phyloP scores from a whole-genome alignment of 2,888 invertebrate genomes.

The Tenthredo livida region DNA sequence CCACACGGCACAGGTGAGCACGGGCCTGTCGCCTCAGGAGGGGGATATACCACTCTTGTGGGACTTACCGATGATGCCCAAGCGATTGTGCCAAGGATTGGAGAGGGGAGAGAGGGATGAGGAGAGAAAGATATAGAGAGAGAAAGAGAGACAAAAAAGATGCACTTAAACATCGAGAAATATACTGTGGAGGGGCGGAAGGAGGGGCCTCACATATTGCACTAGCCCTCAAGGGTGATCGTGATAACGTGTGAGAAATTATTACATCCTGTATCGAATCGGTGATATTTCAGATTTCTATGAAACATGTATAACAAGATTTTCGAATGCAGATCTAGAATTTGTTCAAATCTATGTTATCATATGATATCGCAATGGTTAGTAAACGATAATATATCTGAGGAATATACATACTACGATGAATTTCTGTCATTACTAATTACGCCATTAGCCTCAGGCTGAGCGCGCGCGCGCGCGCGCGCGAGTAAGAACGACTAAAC shows the following conservation, averaged over 20 bases:
- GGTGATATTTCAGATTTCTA: no score
- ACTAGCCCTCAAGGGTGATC: not conserved
- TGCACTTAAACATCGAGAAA: not conserved
- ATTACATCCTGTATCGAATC: no score
- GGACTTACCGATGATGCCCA: constrained; percentile 52
- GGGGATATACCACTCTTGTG: constrained; percentile 43
- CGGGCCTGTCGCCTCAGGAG: constrained; percentile 59
- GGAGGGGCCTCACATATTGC: constrained; percentile 27
- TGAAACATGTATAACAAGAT: no score
- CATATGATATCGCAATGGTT: not conserved
- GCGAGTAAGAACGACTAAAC: not conserved
- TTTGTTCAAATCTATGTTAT: not conserved
- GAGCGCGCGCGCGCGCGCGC: not conserved
- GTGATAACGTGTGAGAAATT: constrained; percentile 29
- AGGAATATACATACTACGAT: not conserved
- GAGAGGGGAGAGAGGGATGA: not conserved
- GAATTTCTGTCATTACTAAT: constrained; percentile 7
- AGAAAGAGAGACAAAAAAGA: not conserved
- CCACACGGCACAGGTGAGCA: constrained; percentile 71
- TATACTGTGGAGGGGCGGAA: not conserved
- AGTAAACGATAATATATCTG: no score
- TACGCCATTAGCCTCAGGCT: not conserved
- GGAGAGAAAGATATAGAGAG: constrained; percentile 20
- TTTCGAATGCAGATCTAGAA: no score
- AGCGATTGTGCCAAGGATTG: not conserved